Evolutionary conservation across 2,113 vertebrate species (phyloP).

Genomic region (Ailuropoda melanoleuca): DNA sequence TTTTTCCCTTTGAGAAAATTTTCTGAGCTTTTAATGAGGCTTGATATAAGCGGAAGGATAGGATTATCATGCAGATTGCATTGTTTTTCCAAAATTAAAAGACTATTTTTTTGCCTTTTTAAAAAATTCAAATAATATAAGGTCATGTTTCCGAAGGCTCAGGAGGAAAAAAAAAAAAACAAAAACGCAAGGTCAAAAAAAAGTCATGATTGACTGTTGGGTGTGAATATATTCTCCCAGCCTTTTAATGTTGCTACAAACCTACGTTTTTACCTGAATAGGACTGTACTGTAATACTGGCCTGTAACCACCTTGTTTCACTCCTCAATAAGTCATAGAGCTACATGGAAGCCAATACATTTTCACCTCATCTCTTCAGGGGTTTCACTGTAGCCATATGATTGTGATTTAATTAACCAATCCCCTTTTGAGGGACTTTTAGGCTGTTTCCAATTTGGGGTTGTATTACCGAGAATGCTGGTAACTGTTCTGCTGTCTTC

Average conservation of each 20-base stretch:
- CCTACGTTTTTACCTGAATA: neutral
- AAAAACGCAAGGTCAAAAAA: neutral
- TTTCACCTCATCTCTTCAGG: neutral
- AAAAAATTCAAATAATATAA: slow-evolving; percentile 29
- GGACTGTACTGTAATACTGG: neutral
- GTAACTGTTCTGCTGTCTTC: slow-evolving; percentile 10
- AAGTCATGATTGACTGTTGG: neutral
- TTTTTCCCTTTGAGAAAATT: neutral
- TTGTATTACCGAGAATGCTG: slow-evolving; percentile 7
- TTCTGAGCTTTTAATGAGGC: slow-evolving; percentile 13
- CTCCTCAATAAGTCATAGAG: neutral
- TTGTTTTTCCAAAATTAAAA: neutral
- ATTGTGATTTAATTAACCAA: neutral
- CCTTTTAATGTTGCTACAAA: neutral
- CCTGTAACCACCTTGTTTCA: neutral
- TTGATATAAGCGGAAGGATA: neutral
- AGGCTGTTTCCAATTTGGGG: neutral
- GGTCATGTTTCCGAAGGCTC: neutral
- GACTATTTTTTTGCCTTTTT: neutral
- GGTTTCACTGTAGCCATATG: neutral
- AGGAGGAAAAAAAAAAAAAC: neutral
- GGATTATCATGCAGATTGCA: neutral
- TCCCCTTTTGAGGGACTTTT: neutral
- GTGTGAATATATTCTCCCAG: neutral
- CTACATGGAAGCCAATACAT: neutral